Base-by-base conservation (phyloP, 2,113 vertebrate species). In the Jacana jacana region DNA sequence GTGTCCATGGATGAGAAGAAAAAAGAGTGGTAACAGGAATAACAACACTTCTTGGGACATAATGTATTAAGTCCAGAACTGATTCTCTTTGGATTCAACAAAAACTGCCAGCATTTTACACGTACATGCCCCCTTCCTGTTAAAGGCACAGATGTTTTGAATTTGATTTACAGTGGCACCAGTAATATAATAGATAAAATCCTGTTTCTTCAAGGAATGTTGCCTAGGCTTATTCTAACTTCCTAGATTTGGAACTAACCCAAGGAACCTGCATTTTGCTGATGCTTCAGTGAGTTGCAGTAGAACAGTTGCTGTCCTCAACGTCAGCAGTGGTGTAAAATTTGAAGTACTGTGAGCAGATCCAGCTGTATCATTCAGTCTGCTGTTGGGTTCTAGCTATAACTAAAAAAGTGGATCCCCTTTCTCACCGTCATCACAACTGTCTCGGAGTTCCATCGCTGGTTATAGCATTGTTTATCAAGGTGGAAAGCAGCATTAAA, bases 1-100 rank as follows among this genome's bases (percentile, higher is more conserved):
- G 99, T 99, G 83, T 99, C 99, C 95, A 99, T 99, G 99, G 99
- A 99, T 58, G 99, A 99, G 98, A 99, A 99, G 97, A 99, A 99
- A 97, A 99, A 99, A 79, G 99, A 99, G 96, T 99, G 99, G 99
- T 99, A 98, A 98, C 88, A 82, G 96, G 70, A 84, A 86, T 94
- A 60, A 37, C 84, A 51, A 93, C 80, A 90, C 71, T 88, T 96
- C 90, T 81, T 94, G 92, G 97, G 70, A 94, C 94, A 89, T 86
- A 69, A 87, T 73, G 22, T 94, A 92, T 78, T 68, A 31, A 93
- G 96, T 72, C n/a, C 85, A 96, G 97, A 96, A 97, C 97, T 91
- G 97, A 92, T 81, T 93, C 93, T 79, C 86, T 97, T 91, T 80
- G 97, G 96, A 94, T 89, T 94, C 89, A 81, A 93, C 90, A 91